Base-by-base conservation (phyloP, 1,140 invertebrate genomes). In the Pissodes strobi region DNA sequence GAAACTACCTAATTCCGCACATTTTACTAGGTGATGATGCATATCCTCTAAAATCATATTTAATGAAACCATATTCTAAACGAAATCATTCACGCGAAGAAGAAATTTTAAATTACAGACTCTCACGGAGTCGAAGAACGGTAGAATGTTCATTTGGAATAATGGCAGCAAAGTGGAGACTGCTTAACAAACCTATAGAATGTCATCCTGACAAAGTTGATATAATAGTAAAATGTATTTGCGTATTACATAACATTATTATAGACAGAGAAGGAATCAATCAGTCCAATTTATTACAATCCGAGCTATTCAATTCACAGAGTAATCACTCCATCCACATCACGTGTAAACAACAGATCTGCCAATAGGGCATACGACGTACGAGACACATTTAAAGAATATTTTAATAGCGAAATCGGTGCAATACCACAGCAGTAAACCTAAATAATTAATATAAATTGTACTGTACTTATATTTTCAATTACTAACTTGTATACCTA, bases 21-120 rank as follows among this genome's bases (percentile, higher is more conserved):
- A 13, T 39, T 39, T 49, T 48, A 48, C 67, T 81, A 21, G 80
- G 74, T 25, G 80, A 83, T 74, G 78, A 78, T 56, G 80, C 79
- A 22, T 83, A 82, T 73, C 69, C 77, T 30, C 65, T 82, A 37
- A 72, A 66, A 39, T 25, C 39, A 22, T 74, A 77, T 66, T 66
- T 82, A 59, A 78, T 83, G 77, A 69, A 72, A 49, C 80, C 81
- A 27, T 83, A 77, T 67, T 71, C 75, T 15, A 63, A 72, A 17
- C 67, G 67, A 41, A 15, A 72, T 37, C 57, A 78, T 46, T 45
- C 67, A 48, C 38, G 69, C 18, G 49, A 71, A 48, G 72, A 82
- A 70, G 69, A 72, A 59, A 71, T 80, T 51, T 83, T 78, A 67
- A 82, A 84, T 63, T 81, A 82, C 43, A 69, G 74, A 41, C 67